Percentiles rank a stretch among this genome's conserved stretches.
phyloP scores from a whole-genome alignment of 2,888 invertebrate species.

The Athrips mouffetella region DNA sequence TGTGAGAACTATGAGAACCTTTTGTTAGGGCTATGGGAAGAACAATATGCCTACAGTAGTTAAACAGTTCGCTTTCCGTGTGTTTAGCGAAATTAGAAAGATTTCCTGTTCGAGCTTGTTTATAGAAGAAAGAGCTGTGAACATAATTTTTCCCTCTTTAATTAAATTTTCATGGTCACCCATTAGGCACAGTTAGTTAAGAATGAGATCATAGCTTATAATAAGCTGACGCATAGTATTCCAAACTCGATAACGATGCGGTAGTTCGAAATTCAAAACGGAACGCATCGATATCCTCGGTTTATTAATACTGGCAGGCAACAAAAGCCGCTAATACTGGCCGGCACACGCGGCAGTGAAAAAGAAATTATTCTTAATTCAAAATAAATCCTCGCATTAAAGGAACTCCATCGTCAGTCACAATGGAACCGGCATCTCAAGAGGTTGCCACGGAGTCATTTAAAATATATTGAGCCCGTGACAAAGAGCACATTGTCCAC shows the following conservation, averaged over 20 bases:
- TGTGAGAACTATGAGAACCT: constrained; percentile 36
- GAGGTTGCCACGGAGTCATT: constrained; percentile 64
- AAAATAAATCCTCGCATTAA: constrained; percentile 36
- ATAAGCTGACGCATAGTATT: too few relatives aligned
- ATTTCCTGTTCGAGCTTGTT: background rate
- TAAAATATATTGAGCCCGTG: constrained; percentile 71
- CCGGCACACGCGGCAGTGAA: constrained; percentile 71
- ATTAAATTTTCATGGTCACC: too few relatives aligned
- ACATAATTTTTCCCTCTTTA: background rate
- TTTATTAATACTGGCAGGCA: constrained; percentile 64
- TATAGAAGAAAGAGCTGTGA: background rate
- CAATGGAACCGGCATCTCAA: constrained; percentile 53
- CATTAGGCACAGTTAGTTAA: too few relatives aligned
- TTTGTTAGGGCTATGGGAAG: constrained; percentile 32
- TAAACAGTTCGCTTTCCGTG: background rate
- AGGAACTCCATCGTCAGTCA: constrained; percentile 58
- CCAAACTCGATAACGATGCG: constrained; percentile 39
- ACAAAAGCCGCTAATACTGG: constrained; percentile 69
- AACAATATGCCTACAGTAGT: background rate
- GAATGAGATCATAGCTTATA: too few relatives aligned
- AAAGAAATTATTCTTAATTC: constrained; percentile 74
- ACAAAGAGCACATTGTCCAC: constrained; percentile 69
- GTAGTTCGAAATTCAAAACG: constrained; percentile 43
- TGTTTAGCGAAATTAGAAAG: background rate
- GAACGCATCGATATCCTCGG: constrained; percentile 41